phyloP scores from a whole-genome alignment of 2,797 vertebrate genomes.

The Odontamblyopus rebecca region DNA sequence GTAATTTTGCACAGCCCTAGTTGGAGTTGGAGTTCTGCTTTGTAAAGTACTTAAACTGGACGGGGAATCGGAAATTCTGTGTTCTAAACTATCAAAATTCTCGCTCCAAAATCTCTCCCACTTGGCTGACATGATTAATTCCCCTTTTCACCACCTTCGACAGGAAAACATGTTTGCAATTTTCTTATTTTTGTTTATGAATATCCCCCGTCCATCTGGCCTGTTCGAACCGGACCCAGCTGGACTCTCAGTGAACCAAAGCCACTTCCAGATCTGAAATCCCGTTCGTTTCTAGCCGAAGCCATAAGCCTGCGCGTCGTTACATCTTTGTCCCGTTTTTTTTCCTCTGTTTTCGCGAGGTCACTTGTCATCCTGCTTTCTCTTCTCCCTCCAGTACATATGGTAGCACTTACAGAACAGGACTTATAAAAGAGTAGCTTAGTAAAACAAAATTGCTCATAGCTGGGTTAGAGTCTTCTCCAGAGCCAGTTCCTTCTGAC shows the following conservation, averaged over 20 bases:
- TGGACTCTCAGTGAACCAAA: constrained; percentile 26
- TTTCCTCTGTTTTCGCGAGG: constrained; percentile 63
- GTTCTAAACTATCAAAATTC: background rate
- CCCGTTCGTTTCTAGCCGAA: constrained; percentile 29
- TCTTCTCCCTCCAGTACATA: constrained; percentile 60
- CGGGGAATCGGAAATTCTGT: background rate
- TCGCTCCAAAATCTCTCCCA: constrained; percentile 2
- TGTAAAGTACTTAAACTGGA: background rate
- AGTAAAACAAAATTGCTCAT: constrained; percentile 71
- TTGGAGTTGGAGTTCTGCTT: background rate
- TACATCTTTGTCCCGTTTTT: constrained; percentile 51
- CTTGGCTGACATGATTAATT: constrained; percentile 34
- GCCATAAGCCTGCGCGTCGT: constrained; percentile 54
- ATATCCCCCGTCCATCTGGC: constrained; percentile 46
- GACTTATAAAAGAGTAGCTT: constrained; percentile 64
- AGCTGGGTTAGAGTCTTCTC: constrained; percentile 60
- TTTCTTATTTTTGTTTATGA: constrained; percentile 53
- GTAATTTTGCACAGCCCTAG: no score
- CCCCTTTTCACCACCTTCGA: constrained; percentile 33
- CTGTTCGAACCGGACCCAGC: constrained; percentile 32
- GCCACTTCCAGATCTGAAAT: background rate
- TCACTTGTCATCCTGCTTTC: constrained; percentile 65
- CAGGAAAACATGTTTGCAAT: constrained; percentile 55
- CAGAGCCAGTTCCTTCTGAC: constrained; percentile 48
- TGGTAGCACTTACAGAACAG: constrained; percentile 72